Evolutionary conservation across 2,888 invertebrate genomes (phyloP).

Genomic region (Drosophila lacicola): DNA sequence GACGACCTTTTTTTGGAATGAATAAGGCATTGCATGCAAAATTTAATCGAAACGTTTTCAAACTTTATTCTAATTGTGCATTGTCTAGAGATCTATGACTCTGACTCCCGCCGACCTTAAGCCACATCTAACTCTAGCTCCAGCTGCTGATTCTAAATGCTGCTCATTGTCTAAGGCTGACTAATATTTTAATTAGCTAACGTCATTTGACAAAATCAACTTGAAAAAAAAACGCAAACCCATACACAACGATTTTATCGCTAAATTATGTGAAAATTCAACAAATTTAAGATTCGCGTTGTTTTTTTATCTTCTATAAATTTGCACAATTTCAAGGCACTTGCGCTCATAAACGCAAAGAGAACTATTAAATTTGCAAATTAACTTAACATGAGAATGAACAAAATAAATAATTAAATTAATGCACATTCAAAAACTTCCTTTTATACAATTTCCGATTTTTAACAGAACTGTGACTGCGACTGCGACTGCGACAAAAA

Average conservation of each 20-base stretch:
- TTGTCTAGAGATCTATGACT: conserved; percentile 39
- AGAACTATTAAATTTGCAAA: conserved; percentile 28
- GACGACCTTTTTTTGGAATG: conserved; percentile 30
- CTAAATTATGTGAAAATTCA: conserved; percentile 63
- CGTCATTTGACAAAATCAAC: conserved; percentile 45
- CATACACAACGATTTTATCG: conserved; percentile 37
- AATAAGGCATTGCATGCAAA: conserved; percentile 43
- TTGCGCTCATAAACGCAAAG: conserved; percentile 27
- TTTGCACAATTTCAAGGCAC: conserved; percentile 71
- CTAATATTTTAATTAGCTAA: conserved; percentile 34
- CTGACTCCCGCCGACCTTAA: conserved; percentile 49
- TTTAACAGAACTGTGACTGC: neutral
- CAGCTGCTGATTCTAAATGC: conserved; percentile 39
- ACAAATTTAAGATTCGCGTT: conserved; percentile 15
- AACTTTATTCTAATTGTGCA: conserved; percentile 58
- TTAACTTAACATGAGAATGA: conserved; percentile 25
- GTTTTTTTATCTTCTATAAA: conserved; percentile 25
- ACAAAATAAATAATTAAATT: conserved; percentile 13
- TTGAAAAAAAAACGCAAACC: conserved; percentile 15
- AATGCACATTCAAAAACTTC: conserved; percentile 23
- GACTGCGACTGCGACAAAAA: neutral
- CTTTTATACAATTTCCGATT: conserved; percentile 31
- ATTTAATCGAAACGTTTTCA: conserved; percentile 22
- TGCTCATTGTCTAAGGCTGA: conserved; percentile 31
- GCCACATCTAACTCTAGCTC: conserved; percentile 1